Conservation (phyloP, 2,797 vertebrate species). For the Tadarida brasiliensis region DNA sequence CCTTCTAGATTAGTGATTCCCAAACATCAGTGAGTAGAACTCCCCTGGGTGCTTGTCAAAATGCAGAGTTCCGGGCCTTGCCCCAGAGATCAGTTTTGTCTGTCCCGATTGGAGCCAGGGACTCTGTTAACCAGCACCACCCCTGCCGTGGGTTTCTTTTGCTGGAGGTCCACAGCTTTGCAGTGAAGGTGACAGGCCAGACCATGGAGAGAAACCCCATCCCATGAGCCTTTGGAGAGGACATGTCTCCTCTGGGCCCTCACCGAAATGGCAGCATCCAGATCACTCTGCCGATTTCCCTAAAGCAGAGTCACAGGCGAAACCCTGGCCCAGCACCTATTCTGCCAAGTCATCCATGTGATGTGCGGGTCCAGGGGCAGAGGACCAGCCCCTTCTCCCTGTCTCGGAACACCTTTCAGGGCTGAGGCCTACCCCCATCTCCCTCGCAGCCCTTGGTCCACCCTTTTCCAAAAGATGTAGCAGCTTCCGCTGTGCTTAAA, state of each 20-base stretch:
- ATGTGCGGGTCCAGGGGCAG: background rate
- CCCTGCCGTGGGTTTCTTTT: background rate
- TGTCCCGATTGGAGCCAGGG: background rate
- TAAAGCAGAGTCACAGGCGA: background rate
- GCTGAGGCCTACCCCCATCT: background rate
- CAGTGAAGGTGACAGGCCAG: background rate
- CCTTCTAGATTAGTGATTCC: background rate
- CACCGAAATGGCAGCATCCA: background rate
- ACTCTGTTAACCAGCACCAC: background rate
- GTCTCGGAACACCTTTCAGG: background rate
- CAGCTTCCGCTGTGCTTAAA: background rate
- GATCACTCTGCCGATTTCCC: background rate
- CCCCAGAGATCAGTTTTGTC: background rate
- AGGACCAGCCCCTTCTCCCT: background rate
- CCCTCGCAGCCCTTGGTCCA: background rate
- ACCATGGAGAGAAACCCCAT: background rate
- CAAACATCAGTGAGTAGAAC: background rate
- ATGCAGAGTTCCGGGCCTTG: background rate
- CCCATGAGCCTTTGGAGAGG: background rate
- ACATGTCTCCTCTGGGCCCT: background rate
- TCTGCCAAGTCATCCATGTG: conserved; percentile 56
- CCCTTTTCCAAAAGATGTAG: background rate
- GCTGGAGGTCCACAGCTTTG: background rate
- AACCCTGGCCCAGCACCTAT: background rate
- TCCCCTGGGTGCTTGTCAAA: background rate